Base-by-base conservation (phyloP, 2,888 invertebrate species). In the Salpingus planirostris region DNA sequence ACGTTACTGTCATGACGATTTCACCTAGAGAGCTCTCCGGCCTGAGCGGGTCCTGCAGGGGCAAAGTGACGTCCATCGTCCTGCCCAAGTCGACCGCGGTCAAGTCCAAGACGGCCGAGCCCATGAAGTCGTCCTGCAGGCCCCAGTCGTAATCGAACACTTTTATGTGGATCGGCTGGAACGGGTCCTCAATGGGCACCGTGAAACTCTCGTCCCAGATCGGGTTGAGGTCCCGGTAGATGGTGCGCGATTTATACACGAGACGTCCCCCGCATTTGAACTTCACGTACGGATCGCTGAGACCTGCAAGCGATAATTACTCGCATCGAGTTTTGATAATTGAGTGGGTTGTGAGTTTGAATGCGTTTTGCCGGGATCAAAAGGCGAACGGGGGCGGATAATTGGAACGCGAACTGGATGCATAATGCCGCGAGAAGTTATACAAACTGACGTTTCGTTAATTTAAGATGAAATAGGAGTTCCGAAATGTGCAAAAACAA, bases 81-180 rank as follows among this genome's bases (percentile, higher is more conserved):
- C 80, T 69, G 27, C 80, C 84, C 29, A 90, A 69, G 51, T 92
- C 91, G 42, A 95, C 62, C 24, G 79, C 75, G 1, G 85, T 82
- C 31, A 96, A 73, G 60, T 93, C 90, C 46, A 98, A 62, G 43
- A 75, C 75, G 4, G 90, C 85, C 29, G 85, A 78, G 1, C 97
- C 97, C 93, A 98, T 96, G 61, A 95, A 95, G 69, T 98, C 97
- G 62, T 97, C 97, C 67, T 33, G 29, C 24, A 92, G 75, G 15
- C 93, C 95, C 84, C 95, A 92, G 61, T 98, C 97, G 63, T 95
- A 95, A 68, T 97, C 97, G 62, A 88, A 96, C 3, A 96, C 95
- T 77, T 92, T 91, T 38, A 93, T 74, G 48, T 81, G 76, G 25
- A 95, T 76, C 1, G 86, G 81, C 52, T 78, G 76, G 54, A 89